Base-by-base conservation (phyloP, 2,888 invertebrate genomes). In the Synergus itoensis region DNA sequence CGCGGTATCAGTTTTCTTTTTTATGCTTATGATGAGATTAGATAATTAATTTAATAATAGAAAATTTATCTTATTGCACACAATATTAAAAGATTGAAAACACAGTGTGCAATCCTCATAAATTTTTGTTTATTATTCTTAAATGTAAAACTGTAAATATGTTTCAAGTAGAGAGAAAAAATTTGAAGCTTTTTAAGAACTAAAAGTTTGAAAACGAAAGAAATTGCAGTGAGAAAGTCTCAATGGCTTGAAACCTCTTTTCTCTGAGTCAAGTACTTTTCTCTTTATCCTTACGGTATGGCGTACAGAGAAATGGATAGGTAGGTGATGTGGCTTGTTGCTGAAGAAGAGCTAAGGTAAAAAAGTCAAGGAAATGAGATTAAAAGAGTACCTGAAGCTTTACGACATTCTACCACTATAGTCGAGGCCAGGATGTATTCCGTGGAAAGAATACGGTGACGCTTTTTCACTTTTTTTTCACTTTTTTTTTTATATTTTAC, bases 361-460 rank as follows among this genome's bases (percentile, higher is more conserved):
- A 48, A 16, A 48, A 73, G 28, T 73, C 40, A 73, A 73, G 73
- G 18, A 73, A 73, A 73, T 40, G 53, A 53, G 73, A 73, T 73
- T 73, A 53, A 73, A 73, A 73, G 53, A 45, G 48, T 73, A 53
- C 28, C 21, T 60, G 21, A 1, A 60, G 21, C 12, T 60, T 21
- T 11, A 60, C 48, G 73, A 73, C 53, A 73, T 53, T 36, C 28
- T 73, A 28, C 36, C 73, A 28, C n/a, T 7, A 21, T n/a, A 16
- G 48, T 45, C 36, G 48, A 36, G n/a, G 36, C n/a, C n/a, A 28
- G 11, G 0, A 28, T 21, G 12, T 53, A 73, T 48, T 41, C 53
- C 40, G 12, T 53, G 53, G 16, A 28, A 36, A 53, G 73, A 73
- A 73, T 48, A 40, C 12, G 9, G 21, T 60, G 9, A 60, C 60